Base-by-base conservation (phyloP, 2,888 invertebrate genomes). In the Watsonalla binaria region DNA sequence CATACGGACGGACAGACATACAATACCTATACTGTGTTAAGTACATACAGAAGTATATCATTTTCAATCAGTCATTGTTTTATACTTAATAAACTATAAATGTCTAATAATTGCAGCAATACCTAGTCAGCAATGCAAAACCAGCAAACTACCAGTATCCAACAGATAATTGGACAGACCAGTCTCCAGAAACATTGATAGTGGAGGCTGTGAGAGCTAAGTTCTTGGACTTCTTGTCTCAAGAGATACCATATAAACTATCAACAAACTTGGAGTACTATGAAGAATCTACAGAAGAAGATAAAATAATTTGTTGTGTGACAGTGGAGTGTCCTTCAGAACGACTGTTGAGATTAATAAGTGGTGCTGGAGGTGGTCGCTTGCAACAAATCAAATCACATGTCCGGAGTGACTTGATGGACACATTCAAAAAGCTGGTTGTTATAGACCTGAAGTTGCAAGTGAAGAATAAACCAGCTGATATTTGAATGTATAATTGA, bases 221-320 rank as follows among this genome's bases (percentile, higher is more conserved):
- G 65, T 91, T 98, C 46, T 80, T 99, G 56, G 96, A 99, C 74
- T 93, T 94, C 72, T 84, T 98, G 47, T 93, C 95, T 0, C 92
- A 96, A 63, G 97, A 98, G 88, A 92, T 99, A 47, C 99, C 99
- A 0, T 99, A 99, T 74, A 90, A 82, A 46, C 75, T 98, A 5
- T 86, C 92, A 57, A 90, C 94, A 6, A 72, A 89, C 51, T 74
- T 97, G 13, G 95, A 96, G 76, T 94, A 93, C 74, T 93, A 92
- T 65, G 93, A 94, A 63, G 86, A 92, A 24, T 74, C 79, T 51
- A 86, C 92, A 37, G 92, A 93, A 60, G 92, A 81, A 54, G 66
- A 86, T 49, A 86, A 81, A 70, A 78, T 89, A 6, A 53, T 82
- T 2, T 84, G 86, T 70, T 91, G 94, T 0, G 93, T 96, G 0